Evolutionary conservation across 1,140 invertebrate species (phyloP), one percentile per base, ranked within the genome.

Genomic region (Microvelia longipes): DNA sequence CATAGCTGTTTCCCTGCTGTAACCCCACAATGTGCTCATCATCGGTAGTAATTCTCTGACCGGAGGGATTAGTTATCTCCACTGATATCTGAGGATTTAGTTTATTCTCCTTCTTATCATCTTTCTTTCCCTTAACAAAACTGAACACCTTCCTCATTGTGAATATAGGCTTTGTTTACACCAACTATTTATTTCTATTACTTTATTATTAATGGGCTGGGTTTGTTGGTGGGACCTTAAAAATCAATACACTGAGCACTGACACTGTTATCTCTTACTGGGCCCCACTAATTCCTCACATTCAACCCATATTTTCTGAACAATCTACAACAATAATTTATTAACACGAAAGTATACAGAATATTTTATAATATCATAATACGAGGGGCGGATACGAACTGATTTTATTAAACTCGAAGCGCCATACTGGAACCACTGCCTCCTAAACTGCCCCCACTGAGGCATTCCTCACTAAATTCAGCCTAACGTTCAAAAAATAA

Each of bases 81-180:
- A 72, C 72, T 27, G 73, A 73, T 24, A 75, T 74, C 14, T 71
- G 69, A 13, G 72, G 70, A 29, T 71, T 72, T 14, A 73, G 70
- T 71, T 71, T 75, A 60, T 70, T 60, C 13, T 76, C 74, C 64
- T 72, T 76, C 35, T 71, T 77, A 0, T 76, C 76, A 30, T 76
- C 75, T 65, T 69, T 68, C 69, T 73, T 75, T 13, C 77, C 77
- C 72, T 77, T 78, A 0, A 78, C 77, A 67, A 78, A 77, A 66
- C 76, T 77, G 2, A 78, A 68, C 24, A 78, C 76, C 71, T 76
- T 77, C 69, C 75, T 77, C 77, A 78, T 78, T 35, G 0, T 67
- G 67, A 50, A 11, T n/a, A n/a, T n/a, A n/a, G n/a, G n/a, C n/a
- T n/a, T n/a, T n/a, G n/a, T n/a, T n/a, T n/a, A n/a, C n/a, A n/a